Evolutionary conservation across 2,888 invertebrate genomes (phyloP).

Genomic region (Cepaea hortensis): DNA sequence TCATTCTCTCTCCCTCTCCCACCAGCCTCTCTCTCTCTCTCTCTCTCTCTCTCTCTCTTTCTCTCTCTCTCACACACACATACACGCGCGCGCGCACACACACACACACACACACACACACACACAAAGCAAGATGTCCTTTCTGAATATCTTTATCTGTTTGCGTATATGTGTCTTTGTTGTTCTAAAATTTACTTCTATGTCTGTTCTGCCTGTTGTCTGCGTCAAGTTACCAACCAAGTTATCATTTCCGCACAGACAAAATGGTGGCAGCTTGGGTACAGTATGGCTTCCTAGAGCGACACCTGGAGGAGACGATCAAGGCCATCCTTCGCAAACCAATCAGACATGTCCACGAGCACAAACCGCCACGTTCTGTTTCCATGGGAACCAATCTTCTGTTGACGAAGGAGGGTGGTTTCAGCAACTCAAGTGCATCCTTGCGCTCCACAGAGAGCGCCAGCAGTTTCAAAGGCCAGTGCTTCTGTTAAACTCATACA

Average conservation of each 20-base stretch:
- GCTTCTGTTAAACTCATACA: no score
- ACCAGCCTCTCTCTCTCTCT: no score
- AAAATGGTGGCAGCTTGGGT: conserved; percentile 34
- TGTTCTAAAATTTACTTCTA: no score
- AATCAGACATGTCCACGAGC: conserved; percentile 38
- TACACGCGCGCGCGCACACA: no score
- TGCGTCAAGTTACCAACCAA: not conserved
- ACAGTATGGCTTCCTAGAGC: conserved; percentile 33
- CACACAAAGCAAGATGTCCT: no score
- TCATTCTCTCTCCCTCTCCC: no score
- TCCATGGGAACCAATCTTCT: conserved; percentile 41
- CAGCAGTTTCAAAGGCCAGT: conserved; percentile 29
- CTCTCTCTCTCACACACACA: no score
- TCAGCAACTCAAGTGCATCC: conserved; percentile 28
- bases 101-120: no score
- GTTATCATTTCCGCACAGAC: conserved; percentile 2
- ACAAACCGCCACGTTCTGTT: conserved; percentile 20
- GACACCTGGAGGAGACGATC: conserved; percentile 4
- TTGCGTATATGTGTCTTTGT: no score
- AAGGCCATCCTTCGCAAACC: conserved; percentile 34
- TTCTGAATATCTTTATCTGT: no score
- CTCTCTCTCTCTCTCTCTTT: no score
- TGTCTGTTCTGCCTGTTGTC: no score
- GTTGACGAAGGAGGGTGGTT: conserved; percentile 8
- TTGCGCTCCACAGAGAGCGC: conserved; percentile 37